phyloP scores from a whole-genome alignment of 2,797 vertebrate genomes.

The Gymnoscopelus microlampas region DNA sequence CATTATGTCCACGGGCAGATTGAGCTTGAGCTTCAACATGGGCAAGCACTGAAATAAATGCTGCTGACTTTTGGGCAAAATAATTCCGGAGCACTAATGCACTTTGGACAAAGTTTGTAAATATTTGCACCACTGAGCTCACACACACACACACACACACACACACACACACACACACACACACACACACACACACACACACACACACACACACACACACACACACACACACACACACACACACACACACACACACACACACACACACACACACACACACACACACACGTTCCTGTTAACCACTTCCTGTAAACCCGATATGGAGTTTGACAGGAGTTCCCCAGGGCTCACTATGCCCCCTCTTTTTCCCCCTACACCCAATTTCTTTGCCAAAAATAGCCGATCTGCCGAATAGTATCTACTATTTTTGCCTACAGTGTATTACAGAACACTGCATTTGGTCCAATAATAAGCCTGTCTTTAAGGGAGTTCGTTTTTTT shows the following conservation, averaged over 20 bases:
- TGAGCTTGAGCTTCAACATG: conserved; percentile 33
- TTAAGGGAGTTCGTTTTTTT: no score
- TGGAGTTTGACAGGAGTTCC: no score
- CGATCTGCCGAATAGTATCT: no score
- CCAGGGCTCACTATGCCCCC: no score
- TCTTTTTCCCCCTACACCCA: no score
- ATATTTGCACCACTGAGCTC: conserved; percentile 66
- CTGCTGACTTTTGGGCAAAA: conserved; percentile 34
- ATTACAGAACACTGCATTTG: no score
- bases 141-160: conserved; percentile 49
- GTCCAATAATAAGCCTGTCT: no score
- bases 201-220: conserved; percentile 15
- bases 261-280: background rate
- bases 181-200: conserved; percentile 1
- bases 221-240: background rate
- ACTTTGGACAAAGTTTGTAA: conserved; percentile 73
- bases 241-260: background rate
- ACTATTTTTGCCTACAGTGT: no score
- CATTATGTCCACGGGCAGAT: background rate
- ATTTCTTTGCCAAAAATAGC: no score
- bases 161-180: conserved; percentile 3
- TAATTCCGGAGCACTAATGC: conserved; percentile 41
- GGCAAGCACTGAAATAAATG: conserved; percentile 12
- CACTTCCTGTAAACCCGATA: no score
- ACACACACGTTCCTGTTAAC: background rate